A percentile compares a stretch with the other conserved stretches of the same genome.
Conservation (phyloP, 2,797 vertebrate species). For the Siniperca obscura region DNA sequence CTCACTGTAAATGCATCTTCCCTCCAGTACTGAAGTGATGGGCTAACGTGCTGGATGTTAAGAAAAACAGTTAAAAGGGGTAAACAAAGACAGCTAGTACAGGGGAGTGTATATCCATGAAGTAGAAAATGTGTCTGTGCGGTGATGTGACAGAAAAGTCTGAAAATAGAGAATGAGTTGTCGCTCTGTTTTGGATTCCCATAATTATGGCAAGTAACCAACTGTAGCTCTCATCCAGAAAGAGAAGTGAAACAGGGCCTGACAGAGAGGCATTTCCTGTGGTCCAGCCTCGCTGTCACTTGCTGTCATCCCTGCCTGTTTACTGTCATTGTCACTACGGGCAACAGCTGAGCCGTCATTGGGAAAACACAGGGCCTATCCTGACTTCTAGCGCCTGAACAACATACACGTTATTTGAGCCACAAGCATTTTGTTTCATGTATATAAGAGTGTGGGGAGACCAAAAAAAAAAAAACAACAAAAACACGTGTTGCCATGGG, state of each 20-base stretch:
- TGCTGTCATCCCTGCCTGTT: conserved; percentile 70
- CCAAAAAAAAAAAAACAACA: background rate
- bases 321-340: conserved; percentile 81
- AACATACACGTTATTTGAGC: background rate
- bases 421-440: conserved; percentile 29
- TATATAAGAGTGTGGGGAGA: background rate
- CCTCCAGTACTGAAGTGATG: conserved; percentile 6
- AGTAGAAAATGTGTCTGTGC: background rate
- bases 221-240: conserved; percentile 57
- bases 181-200: conserved; percentile 61
- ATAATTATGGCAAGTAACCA: conserved; percentile 37
- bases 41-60: background rate
- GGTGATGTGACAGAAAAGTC: conserved; percentile 2
- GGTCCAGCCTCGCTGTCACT: conserved; percentile 55
- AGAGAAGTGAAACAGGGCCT: conserved; percentile 83
- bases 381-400: conserved; percentile 28
- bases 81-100: background rate
- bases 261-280: conserved; percentile 77
- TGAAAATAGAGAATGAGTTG: conserved; percentile 44
- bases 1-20: conserved; percentile 41
- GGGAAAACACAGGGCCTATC: conserved; percentile 81
- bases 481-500: background rate
- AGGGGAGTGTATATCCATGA: background rate
- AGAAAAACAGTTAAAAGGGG: background rate
- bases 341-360: conserved; percentile 62